These are phyloP conservation scores for Colossoma macropomum DNA, from an alignment of 2,113 vertebrate genomes.

Conservation along the genomic window DNA sequence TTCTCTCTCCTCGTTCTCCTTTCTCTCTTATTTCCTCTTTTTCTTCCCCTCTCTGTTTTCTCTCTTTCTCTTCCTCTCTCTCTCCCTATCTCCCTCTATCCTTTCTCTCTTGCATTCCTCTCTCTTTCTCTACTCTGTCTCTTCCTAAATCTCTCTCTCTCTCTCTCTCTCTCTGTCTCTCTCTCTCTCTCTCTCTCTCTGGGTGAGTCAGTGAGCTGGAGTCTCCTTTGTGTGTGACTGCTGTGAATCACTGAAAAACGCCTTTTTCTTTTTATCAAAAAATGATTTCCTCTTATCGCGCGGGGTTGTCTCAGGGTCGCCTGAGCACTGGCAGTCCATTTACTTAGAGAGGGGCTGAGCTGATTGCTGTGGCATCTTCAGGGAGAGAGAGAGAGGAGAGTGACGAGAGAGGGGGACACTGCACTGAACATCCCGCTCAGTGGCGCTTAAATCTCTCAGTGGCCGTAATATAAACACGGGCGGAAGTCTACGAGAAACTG, in stretches of 20 bases:
- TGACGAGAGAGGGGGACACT: neutral
- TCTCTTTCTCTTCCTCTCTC: neutral
- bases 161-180: neutral
- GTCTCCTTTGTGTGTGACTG: constrained; percentile 10
- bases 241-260: constrained; percentile 17
- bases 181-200: neutral
- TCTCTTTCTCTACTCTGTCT: neutral
- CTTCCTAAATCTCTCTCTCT: neutral
- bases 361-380: constrained; percentile 3
- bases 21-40: neutral
- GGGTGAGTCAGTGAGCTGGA: constrained; percentile 31
- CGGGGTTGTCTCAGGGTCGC: constrained; percentile 34
- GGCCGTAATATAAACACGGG: neutral
- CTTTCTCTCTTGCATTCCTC: too few species aligned
- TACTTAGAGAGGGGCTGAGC: constrained; percentile 46
- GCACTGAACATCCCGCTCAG: neutral
- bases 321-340: constrained; percentile 50
- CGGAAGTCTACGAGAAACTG: neutral
- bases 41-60: too few species aligned
- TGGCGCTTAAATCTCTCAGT: neutral
- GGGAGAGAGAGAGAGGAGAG: neutral
- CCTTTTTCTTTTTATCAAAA: constrained; percentile 52
- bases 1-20: neutral
- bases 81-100: neutral
- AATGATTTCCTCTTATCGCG: constrained; percentile 55